Conservation (phyloP, 2,888 invertebrate species). For the Venustoraphidia nigricollis region DNA sequence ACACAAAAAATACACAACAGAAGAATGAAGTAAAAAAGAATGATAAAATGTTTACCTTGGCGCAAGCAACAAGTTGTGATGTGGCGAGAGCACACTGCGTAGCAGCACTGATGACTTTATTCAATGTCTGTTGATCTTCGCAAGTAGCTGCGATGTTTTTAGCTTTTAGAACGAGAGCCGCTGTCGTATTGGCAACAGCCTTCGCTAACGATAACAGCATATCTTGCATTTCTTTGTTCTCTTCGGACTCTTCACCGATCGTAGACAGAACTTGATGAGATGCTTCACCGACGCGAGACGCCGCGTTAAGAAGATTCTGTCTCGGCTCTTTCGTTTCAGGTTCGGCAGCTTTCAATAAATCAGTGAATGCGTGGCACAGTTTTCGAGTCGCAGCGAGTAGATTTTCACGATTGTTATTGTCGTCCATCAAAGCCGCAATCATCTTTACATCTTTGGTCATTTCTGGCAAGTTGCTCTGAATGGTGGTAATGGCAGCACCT, state of each 20-base stretch:
- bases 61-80: conserved; percentile 92
- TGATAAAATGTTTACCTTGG: conserved; percentile 45
- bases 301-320: conserved; percentile 86
- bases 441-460: conserved; percentile 88
- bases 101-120: conserved; percentile 85
- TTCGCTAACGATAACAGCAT: conserved; percentile 87
- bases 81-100: conserved; percentile 95
- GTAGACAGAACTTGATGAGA: conserved; percentile 86
- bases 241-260: conserved; percentile 81
- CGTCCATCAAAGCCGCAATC: conserved; percentile 90
- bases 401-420: conserved; percentile 64
- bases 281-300: conserved; percentile 91
- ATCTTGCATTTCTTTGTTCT: conserved; percentile 71
- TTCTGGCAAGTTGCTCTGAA: conserved; percentile 90
- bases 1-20: not conserved
- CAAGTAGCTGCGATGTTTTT: conserved; percentile 91
- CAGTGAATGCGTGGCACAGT: conserved; percentile 86
- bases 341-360: conserved; percentile 87
- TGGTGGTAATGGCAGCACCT: conserved; percentile 93
- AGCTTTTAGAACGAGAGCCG: conserved; percentile 87
- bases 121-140: conserved; percentile 65
- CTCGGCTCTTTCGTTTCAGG: conserved; percentile 86
- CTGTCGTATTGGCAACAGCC: conserved; percentile 95
- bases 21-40: conserved; percentile 3
- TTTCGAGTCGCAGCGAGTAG: conserved; percentile 84